Evolutionary conservation across 2,113 vertebrate genomes (phyloP).

Genomic region (Hemicordylus capensis): DNA sequence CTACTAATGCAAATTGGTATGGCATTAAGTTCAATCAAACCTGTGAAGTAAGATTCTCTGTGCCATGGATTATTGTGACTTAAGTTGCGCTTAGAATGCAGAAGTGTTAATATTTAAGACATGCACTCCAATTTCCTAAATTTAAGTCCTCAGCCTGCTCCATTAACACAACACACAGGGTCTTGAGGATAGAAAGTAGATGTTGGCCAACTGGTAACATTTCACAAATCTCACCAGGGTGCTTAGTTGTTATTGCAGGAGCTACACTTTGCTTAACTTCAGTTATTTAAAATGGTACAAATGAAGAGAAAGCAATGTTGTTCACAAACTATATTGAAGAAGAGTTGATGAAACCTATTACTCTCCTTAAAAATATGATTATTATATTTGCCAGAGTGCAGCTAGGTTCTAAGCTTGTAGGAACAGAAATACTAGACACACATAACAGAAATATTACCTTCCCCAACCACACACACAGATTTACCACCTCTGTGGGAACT

Average conservation of each 20-base stretch:
- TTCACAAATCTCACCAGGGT: background rate
- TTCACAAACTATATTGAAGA: background rate
- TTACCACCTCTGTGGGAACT: too few species aligned
- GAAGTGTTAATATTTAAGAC: background rate
- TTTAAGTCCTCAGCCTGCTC: background rate
- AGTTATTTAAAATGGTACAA: background rate
- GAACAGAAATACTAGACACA: too few species aligned
- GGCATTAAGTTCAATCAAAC: background rate
- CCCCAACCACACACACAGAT: too few species aligned
- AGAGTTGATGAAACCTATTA: background rate
- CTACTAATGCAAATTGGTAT: background rate
- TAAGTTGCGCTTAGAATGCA: conserved; percentile 11
- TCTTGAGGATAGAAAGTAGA: background rate
- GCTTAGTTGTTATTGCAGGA: background rate
- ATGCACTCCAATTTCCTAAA: background rate
- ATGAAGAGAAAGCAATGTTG: background rate
- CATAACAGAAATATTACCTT: too few species aligned
- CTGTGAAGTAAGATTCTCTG: background rate
- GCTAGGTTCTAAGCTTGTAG: too few species aligned
- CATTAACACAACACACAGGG: background rate
- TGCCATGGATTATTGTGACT: background rate
- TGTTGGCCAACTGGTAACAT: background rate
- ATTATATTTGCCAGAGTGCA: too few species aligned
- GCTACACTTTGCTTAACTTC: background rate
- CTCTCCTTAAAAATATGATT: background rate